Percentiles rank a stretch among this genome's conserved stretches.
phyloP scores from a whole-genome alignment of 1,140 invertebrate species.

The Drosophila willistoni region DNA sequence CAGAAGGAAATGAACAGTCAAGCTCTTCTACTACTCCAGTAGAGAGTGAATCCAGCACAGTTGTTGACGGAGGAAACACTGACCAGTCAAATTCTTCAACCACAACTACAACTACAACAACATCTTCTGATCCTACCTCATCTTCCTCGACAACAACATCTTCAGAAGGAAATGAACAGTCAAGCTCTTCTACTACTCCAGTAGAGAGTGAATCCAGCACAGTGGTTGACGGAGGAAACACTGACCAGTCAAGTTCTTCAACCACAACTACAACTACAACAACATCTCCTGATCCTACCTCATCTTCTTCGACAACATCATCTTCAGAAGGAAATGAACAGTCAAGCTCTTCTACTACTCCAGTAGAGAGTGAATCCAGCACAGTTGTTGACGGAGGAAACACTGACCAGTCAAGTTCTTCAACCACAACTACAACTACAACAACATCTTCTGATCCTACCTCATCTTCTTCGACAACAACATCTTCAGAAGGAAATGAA shows the following conservation, averaged over 20 bases:
- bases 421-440: too few relatives aligned
- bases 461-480: neutral
- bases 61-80: neutral
- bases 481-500: neutral
- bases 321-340: neutral
- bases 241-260: conserved; percentile 10
- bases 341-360: neutral
- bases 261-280: conserved; percentile 7
- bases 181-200: neutral
- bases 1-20: neutral
- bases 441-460: neutral
- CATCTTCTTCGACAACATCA: neutral
- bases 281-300: neutral
- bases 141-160: neutral
- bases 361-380: neutral
- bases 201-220: neutral
- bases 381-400: too few relatives aligned
- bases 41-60: neutral
- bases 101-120: conserved; percentile 10
- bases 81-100: conserved; percentile 3
- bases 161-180: neutral
- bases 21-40: neutral
- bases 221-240: neutral
- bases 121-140: neutral
- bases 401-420: too few relatives aligned